Evolutionary conservation across 2,888 invertebrate genomes (phyloP).

Genomic region (Polydrusus pterygomalis): DNA sequence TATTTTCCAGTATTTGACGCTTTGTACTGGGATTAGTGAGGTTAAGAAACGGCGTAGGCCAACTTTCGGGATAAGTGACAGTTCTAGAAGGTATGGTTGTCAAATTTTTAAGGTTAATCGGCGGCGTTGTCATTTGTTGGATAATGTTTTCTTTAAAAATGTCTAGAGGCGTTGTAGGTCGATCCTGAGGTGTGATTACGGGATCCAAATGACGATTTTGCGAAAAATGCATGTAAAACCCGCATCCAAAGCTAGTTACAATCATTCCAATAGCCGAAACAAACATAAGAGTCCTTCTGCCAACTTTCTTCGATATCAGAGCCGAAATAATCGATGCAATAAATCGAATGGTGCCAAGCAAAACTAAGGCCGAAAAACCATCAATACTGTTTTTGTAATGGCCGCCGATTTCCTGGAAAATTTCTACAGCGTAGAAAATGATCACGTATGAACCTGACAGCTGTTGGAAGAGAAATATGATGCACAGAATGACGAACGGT

Average conservation of each 20-base stretch:
- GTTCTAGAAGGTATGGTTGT: background rate
- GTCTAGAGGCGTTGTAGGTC: background rate
- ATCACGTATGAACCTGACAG: slow-evolving; percentile 76
- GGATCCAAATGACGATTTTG: background rate
- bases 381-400: slow-evolving; percentile 71
- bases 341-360: slow-evolving; percentile 74
- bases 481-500: slow-evolving; percentile 72
- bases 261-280: slow-evolving; percentile 75
- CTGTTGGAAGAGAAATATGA: slow-evolving; percentile 75
- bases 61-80: background rate
- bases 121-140: background rate
- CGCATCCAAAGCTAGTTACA: slow-evolving; percentile 71
- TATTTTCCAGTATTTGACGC: background rate
- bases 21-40: background rate
- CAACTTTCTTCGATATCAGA: slow-evolving; percentile 72
- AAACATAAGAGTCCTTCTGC: slow-evolving; percentile 73
- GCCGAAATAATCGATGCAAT: slow-evolving; percentile 73
- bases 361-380: slow-evolving; percentile 72
- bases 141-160: background rate
- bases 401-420: slow-evolving; percentile 73
- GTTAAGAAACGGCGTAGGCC: background rate
- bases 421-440: slow-evolving; percentile 76
- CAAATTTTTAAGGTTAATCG: background rate
- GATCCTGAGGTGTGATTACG: background rate
- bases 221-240: slow-evolving; percentile 62